phyloP scores from a whole-genome alignment of 2,888 invertebrate genomes.

The Dioctria rufipes region DNA sequence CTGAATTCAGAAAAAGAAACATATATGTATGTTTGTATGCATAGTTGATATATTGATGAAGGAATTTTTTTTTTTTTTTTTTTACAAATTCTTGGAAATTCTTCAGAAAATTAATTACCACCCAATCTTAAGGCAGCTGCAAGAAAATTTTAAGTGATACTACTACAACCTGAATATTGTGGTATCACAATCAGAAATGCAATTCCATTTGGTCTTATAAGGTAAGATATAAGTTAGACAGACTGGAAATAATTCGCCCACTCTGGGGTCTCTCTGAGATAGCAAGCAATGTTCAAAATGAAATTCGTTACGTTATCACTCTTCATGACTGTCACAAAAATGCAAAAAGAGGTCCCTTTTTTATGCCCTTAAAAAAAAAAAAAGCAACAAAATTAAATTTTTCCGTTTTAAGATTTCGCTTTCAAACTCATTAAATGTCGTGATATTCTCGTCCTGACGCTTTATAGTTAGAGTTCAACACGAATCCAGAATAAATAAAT shows the following conservation, averaged over 20 bases:
- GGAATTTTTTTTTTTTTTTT: slow-evolving; percentile 20
- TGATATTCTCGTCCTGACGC: slow-evolving; percentile 42
- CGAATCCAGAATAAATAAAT: slow-evolving; percentile 3
- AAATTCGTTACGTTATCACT: slow-evolving; percentile 32
- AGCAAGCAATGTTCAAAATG: slow-evolving; percentile 1
- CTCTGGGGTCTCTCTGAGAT: not conserved
- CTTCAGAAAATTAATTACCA: slow-evolving; percentile 45
- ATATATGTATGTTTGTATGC: too few species aligned
- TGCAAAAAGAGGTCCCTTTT: not conserved
- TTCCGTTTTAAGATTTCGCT: slow-evolving; percentile 23
- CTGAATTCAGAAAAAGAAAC: slow-evolving; percentile 9
- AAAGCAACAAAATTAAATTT: not conserved
- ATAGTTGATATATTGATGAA: slow-evolving; percentile 20
- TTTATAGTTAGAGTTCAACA: slow-evolving; percentile 24
- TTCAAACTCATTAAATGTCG: slow-evolving; percentile 46
- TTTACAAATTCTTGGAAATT: slow-evolving; percentile 30
- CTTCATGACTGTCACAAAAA: slow-evolving; percentile 14
- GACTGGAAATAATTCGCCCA: not conserved
- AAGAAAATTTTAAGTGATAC: not conserved
- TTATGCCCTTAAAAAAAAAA: slow-evolving; percentile 13
- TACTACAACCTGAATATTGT: not conserved
- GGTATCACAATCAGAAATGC: too few species aligned
- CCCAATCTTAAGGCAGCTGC: slow-evolving; percentile 29
- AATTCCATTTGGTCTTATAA: too few species aligned
- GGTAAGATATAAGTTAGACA: not conserved